Evolutionary conservation across 2,888 invertebrate species (phyloP), one percentile per base, ranked within the genome.

Genomic region (Luffia ferchaultella): DNA sequence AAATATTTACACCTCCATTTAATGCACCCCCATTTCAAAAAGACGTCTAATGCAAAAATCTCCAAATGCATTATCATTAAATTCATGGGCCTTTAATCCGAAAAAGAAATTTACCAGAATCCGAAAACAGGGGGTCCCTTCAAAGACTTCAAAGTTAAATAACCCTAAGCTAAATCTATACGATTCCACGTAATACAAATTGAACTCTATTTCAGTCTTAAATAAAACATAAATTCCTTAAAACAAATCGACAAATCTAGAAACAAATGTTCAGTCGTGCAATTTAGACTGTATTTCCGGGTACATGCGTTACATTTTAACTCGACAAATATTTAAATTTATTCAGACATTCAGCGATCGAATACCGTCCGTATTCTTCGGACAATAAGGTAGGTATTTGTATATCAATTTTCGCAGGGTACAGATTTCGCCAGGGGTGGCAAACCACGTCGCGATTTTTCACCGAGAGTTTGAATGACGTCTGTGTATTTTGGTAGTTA

Each of bases 251-350:
- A 55, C 62, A 65, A 71, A 70, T 64, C 62, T 63, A 72, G 75
- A 75, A 77, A 78, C 77, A 78, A 79, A 79, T 71, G 78, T 68
- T 67, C 72, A 73, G 62, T 67, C 71, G 71, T 73, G 78, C 83
- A 83, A 82, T 82, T 82, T 80, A 70, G 76, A 79, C 82, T 80
- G 79, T 82, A 82, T 82, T 73, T 83, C 82, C 82, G 78, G 73
- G 68, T 68, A 80, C 83, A 83, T 78, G 82, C 72, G 83, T 82
- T 76, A 82, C 83, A 83, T 83, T 83, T 83, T 79, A 80, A 82
- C 71, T 82, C 80, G 76, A 80, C 83, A 80, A 80, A 82, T 76
- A 79, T 79, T 83, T 80, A 77, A 82, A 82, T 79, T 79, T 79
- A 80, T 78, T 75, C 79, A 64, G 60, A 12, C 55, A 59, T 51